phyloP scores from a whole-genome alignment of 2,888 invertebrate genomes.

The Tetragonisca angustula region DNA sequence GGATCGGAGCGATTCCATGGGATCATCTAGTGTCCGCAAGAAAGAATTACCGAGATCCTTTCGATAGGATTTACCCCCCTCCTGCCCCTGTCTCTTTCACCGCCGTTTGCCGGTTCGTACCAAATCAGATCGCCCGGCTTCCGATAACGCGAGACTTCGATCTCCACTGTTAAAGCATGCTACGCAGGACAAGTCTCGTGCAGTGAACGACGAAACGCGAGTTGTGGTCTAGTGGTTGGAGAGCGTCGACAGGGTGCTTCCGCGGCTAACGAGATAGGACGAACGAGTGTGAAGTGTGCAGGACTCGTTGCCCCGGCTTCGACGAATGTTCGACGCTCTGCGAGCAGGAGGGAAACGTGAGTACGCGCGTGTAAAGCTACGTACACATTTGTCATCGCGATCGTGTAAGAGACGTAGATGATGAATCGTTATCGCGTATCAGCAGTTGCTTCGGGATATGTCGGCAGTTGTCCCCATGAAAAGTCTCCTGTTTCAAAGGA shows the following conservation, averaged over 20 bases:
- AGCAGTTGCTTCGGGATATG: no score
- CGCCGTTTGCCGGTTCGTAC: neutral
- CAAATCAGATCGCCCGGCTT: neutral
- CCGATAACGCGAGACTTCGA: neutral
- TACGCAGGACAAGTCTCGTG: conserved; percentile 57
- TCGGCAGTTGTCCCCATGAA: no score
- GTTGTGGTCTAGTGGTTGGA: conserved; percentile 16
- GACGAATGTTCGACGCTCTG: conserved; percentile 4
- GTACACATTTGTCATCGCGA: no score
- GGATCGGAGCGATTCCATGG: conserved; percentile 26
- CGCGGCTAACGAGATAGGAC: neutral
- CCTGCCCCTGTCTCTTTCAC: no score
- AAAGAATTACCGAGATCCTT: conserved; percentile 12
- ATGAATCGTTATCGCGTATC: no score
- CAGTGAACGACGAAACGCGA: conserved; percentile 36
- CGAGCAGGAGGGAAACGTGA: conserved; percentile 9
- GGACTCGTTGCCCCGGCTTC: neutral
- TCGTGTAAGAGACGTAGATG: no score
- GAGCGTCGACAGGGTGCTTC: conserved; percentile 16
- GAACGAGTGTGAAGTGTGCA: conserved; percentile 30
- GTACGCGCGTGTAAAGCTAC: neutral
- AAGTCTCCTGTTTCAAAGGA: no score
- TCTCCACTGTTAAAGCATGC: conserved; percentile 37
- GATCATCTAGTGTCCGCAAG: neutral
- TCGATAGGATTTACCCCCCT: neutral